Percentiles rank a stretch among this genome's conserved stretches.
phyloP scores from a whole-genome alignment of 2,888 invertebrate genomes.

The Beris chalybata region DNA sequence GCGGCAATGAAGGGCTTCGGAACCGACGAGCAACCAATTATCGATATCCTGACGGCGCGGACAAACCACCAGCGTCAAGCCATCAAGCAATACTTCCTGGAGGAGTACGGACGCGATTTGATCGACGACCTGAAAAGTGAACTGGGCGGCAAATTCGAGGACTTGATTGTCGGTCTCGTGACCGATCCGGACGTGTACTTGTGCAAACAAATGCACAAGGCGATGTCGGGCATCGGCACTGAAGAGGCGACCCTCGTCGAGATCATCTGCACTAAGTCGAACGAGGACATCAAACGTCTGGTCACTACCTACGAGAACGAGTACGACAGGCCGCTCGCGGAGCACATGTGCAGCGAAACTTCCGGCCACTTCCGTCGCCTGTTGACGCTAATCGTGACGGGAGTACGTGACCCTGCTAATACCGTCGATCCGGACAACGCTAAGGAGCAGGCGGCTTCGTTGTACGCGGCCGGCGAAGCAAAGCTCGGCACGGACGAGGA shows the following conservation, averaged over 20 bases:
- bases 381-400: conserved; percentile 69
- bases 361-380: conserved; percentile 75
- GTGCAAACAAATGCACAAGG: conserved; percentile 70
- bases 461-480: conserved; percentile 69
- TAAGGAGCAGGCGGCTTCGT: conserved; percentile 67
- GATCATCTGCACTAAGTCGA: conserved; percentile 70
- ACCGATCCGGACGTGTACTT: conserved; percentile 68
- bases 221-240: conserved; percentile 75
- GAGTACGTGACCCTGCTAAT: conserved; percentile 66
- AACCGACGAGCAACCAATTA: conserved; percentile 73
- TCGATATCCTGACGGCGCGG: conserved; percentile 68
- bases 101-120: conserved; percentile 63
- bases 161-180: conserved; percentile 71
- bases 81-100: conserved; percentile 64
- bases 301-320: conserved; percentile 65
- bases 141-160: conserved; percentile 74
- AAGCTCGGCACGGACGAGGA: conserved; percentile 72
- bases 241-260: conserved; percentile 74
- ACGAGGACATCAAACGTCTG: conserved; percentile 65
- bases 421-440: conserved; percentile 66
- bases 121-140: conserved; percentile 72
- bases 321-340: conserved; percentile 68
- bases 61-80: conserved; percentile 71
- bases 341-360: conserved; percentile 75
- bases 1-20: conserved; percentile 72